Base-by-base conservation (phyloP, 2,113 vertebrate species). In the Psammodynastes pulverulentus region DNA sequence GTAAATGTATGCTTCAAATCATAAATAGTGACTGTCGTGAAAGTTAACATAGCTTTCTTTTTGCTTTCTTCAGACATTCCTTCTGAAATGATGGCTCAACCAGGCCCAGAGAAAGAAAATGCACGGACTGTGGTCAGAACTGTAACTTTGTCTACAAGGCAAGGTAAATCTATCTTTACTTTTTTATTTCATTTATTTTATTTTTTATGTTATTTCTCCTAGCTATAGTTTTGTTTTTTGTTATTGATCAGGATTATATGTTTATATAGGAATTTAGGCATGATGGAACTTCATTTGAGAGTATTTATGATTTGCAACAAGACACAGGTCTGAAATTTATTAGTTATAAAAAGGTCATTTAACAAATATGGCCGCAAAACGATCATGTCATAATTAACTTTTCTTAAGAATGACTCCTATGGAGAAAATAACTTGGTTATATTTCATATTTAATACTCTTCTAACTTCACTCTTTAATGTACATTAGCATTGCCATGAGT, bases 61-160 rank as follows among this genome's bases (percentile, higher is more conserved):
- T 94, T 93, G 23, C 34, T 91, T 79, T 94, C 43, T 54, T 88
- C 93, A 98, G 97, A 98, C 94, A 95, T 94, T 86, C 96, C 97
- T 89, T 97, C 97, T 1, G 97, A 95, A 94, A 90, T 84, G 93
- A 56, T 96, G 0, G 93, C 96, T 49, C 97, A 97, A 10, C 97
- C 97, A 39, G 97, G 96, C 23, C 97, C 98, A 17, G 98, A 98
- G 94, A 99, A 98, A 93, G 98, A 98, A 91, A 99, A 98, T 21
- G 97, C 98, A 34, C 94, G 96, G 9, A 96, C 97, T 0, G 96
- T 98, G 7, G 96, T 97, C 49, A 97, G 94, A 46, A 97, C 97
- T 46, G 96, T 97, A 5, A 97, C 96, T 13, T 90, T 97, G 1
- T 97, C 97, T 88, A 86, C 94, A 1, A 98, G 97, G 94, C 97